phyloP scores from a whole-genome alignment of 2,888 invertebrate genomes.

The Nomada ruficornis region DNA sequence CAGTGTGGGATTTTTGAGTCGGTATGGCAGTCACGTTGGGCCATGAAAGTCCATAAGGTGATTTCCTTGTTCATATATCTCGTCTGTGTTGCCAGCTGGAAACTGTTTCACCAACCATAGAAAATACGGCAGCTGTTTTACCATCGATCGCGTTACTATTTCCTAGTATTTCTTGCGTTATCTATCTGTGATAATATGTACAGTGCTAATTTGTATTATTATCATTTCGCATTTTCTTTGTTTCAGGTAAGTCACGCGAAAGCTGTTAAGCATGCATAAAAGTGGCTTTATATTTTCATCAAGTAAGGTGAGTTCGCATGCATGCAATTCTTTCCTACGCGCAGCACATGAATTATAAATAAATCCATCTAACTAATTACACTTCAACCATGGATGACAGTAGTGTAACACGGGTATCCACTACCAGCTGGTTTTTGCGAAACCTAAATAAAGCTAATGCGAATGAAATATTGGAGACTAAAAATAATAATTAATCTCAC shows the following conservation, averaged over 20 bases:
- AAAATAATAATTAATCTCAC: not conserved
- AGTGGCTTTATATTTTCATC: not conserved
- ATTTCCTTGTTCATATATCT: too few species aligned
- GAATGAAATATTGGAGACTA: not conserved
- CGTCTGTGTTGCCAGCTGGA: too few species aligned
- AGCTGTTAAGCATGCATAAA: not conserved
- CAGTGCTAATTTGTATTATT: not conserved
- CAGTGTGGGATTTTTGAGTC: too few species aligned
- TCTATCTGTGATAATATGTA: not conserved
- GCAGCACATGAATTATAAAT: not conserved
- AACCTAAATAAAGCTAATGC: too few species aligned
- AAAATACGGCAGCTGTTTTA: not conserved
- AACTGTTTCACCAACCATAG: not conserved
- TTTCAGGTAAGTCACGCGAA: slow-evolving; percentile 60
- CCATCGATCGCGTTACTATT: not conserved
- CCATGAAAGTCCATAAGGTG: too few species aligned
- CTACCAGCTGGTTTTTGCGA: too few species aligned
- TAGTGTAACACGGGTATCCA: too few species aligned
- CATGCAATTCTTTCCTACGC: not conserved
- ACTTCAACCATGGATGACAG: too few species aligned
- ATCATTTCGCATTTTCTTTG: slow-evolving; percentile 19
- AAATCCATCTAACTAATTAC: not conserved
- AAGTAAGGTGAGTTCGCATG: slow-evolving; percentile 49
- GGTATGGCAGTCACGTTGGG: too few species aligned
- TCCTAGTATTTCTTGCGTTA: not conserved